Percentiles rank a stretch among this genome's conserved stretches.
These are phyloP conservation scores for Cyaniris semiargus DNA, from an alignment of 2,888 invertebrate genomes.

Conservation along the genomic window DNA sequence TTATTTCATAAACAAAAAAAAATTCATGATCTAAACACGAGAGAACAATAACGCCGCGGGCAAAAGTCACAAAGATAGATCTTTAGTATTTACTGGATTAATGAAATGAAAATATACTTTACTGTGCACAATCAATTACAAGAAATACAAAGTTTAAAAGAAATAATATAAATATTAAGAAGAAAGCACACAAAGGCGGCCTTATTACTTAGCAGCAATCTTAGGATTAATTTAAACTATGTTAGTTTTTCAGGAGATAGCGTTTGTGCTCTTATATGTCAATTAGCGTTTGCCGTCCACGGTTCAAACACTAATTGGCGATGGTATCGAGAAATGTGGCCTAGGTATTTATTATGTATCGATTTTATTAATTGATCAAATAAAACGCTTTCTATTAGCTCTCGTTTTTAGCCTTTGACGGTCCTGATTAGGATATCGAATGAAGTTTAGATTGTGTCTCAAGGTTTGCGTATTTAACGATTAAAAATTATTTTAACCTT, in stretches of 20 bases:
- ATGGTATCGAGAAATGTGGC: constrained; percentile 1
- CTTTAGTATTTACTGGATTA: too few species aligned
- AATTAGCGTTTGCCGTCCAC: not conserved
- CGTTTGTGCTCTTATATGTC: constrained; percentile 12
- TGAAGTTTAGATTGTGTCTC: not conserved
- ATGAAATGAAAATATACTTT: too few species aligned
- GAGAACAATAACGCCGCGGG: not conserved
- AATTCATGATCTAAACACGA: too few species aligned
- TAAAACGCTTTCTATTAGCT: not conserved
- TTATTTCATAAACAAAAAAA: too few species aligned
- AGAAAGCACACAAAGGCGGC: too few species aligned
- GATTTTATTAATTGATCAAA: not conserved
- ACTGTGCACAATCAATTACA: too few species aligned
- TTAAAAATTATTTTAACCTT: not conserved
- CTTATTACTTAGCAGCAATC: too few species aligned
- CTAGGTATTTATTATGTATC: not conserved
- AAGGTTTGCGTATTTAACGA: not conserved
- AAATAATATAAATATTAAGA: too few species aligned
- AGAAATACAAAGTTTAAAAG: too few species aligned
- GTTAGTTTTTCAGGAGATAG: constrained; percentile 7
- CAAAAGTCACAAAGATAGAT: not conserved
- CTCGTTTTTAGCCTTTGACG: not conserved
- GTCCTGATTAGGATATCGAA: not conserved
- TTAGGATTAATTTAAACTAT: not conserved
- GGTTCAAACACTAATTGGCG: constrained; percentile 12